These are phyloP conservation scores for Centropristis striata DNA, from an alignment of 2,113 vertebrate species.

Conservation along the genomic window DNA sequence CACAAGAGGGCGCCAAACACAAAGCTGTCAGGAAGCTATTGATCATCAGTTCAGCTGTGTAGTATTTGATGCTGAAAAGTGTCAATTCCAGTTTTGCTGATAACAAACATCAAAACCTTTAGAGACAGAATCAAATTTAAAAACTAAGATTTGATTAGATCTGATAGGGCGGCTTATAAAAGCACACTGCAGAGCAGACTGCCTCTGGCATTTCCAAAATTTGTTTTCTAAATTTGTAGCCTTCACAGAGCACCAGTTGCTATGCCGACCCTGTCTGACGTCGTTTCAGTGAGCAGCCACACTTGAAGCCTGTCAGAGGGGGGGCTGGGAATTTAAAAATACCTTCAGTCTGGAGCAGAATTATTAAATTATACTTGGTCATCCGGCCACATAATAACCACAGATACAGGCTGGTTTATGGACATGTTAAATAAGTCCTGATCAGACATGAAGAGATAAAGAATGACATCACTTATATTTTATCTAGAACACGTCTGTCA, in stretches of 20 bases:
- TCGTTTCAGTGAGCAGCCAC: conserved; percentile 20
- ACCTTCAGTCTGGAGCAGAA: conserved; percentile 19
- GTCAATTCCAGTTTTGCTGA: neutral
- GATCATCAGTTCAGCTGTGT: neutral
- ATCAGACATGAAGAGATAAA: neutral
- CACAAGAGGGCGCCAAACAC: conserved; percentile 46
- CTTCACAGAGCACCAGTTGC: conserved; percentile 57
- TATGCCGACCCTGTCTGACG: conserved; percentile 55
- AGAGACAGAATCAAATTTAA: neutral
- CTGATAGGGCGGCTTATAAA: neutral
- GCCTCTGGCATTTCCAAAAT: conserved; percentile 47
- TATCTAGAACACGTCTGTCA: neutral
- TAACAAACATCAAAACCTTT: neutral
- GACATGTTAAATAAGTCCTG: neutral
- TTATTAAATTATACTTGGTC: conserved; percentile 14
- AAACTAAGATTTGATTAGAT: neutral
- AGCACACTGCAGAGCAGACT: neutral
- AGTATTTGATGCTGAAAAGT: neutral
- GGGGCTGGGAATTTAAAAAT: conserved; percentile 52
- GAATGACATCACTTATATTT: neutral
- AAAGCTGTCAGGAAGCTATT: neutral
- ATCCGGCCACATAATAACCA: neutral
- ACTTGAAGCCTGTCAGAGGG: conserved; percentile 34
- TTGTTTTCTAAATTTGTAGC: conserved; percentile 44
- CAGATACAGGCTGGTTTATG: neutral